Evolutionary conservation across 2,113 vertebrate species (phyloP).

Genomic region (Seriola aureovittata): DNA sequence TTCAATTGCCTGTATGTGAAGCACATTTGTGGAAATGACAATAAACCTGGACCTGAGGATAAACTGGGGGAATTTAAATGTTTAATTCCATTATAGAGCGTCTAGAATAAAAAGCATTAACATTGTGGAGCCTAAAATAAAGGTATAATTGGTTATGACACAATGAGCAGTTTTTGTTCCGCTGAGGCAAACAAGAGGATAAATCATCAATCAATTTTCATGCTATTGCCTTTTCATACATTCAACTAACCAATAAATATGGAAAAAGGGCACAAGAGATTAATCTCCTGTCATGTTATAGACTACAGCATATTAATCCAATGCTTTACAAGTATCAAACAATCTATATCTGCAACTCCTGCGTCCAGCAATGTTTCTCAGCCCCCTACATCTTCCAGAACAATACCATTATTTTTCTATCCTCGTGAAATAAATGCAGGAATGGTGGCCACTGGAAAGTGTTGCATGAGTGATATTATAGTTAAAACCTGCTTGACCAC

Average conservation of each 20-base stretch:
- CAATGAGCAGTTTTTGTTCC: background rate
- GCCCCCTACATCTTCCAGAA: constrained; percentile 31
- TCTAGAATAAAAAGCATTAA: background rate
- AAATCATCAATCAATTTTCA: background rate
- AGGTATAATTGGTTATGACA: background rate
- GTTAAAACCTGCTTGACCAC: background rate
- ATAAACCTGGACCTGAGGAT: background rate
- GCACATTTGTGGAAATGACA: background rate
- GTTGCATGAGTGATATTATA: background rate
- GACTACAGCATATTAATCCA: constrained; percentile 41
- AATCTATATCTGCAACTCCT: constrained; percentile 34
- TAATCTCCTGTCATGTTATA: constrained; percentile 40
- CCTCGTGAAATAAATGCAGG: background rate
- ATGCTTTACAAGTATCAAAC: constrained; percentile 19
- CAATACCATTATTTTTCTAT: constrained; percentile 22
- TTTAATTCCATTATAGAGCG: background rate
- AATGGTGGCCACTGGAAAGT: background rate
- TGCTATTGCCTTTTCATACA: background rate
- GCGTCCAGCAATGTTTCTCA: constrained; percentile 25
- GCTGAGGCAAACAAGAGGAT: background rate
- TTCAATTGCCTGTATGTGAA: background rate
- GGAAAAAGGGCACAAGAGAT: constrained; percentile 39
- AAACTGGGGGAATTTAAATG: background rate
- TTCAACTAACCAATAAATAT: constrained; percentile 36
- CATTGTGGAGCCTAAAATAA: background rate